Percentiles rank a stretch among this genome's conserved stretches.
Evolutionary conservation across 2,113 vertebrate species (phyloP).

Genomic region (Progne subis): DNA sequence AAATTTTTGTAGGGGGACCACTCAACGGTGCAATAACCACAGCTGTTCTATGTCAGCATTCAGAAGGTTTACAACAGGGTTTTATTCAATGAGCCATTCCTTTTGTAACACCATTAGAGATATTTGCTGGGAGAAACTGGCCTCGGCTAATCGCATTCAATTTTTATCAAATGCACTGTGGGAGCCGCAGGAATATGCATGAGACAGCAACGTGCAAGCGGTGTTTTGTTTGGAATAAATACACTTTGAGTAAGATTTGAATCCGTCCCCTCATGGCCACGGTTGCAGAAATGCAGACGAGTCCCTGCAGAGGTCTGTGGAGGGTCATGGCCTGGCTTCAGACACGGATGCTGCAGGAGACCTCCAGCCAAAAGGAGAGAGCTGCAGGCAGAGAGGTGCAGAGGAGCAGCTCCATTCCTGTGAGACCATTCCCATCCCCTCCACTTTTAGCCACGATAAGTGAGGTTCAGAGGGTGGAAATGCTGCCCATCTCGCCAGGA

Average conservation of each 20-base stretch:
- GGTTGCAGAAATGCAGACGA: neutral
- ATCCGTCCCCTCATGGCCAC: neutral
- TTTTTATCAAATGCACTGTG: slow-evolving; percentile 16
- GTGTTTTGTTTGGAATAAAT: slow-evolving; percentile 36
- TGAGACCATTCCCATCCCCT: neutral
- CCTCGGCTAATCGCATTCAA: slow-evolving; percentile 1
- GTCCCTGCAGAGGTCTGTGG: neutral
- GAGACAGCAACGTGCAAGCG: slow-evolving; percentile 12
- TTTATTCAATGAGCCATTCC: slow-evolving; percentile 36
- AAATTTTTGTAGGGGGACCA: slow-evolving; percentile 34
- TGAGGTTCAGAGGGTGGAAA: neutral
- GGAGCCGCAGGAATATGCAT: slow-evolving; percentile 5
- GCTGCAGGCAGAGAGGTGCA: neutral
- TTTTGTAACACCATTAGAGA: slow-evolving; percentile 2
- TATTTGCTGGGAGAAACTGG: slow-evolving; percentile 9
- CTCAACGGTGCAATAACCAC: slow-evolving; percentile 20
- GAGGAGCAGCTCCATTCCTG: neutral
- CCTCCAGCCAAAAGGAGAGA: neutral
- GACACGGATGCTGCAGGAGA: neutral
- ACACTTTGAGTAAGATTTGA: neutral
- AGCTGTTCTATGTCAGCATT: slow-evolving; percentile 37
- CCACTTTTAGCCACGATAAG: rapidly evolving
- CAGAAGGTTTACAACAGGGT: slow-evolving; percentile 14
- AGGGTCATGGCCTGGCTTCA: neutral
- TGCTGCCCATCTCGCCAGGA: rapidly evolving